Base-by-base conservation (phyloP, 2,888 invertebrate genomes). In the Lycophotia porphyrea region DNA sequence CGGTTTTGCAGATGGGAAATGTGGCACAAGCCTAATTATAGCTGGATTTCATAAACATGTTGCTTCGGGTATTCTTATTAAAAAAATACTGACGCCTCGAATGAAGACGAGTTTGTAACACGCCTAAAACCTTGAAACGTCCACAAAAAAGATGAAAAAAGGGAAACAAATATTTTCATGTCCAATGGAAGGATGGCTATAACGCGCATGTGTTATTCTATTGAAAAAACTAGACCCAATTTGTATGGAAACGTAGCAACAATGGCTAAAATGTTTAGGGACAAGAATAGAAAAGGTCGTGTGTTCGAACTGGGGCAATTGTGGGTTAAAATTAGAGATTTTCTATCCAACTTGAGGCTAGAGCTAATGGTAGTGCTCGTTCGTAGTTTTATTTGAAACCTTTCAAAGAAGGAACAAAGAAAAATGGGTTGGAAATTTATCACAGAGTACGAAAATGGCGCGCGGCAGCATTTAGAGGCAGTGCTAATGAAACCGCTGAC, bases 131-230 rank as follows among this genome's bases (percentile, higher is more conserved):
- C 63, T 68, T 67, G 67, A 34, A 49, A 44, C 9, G 67, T 39
- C 58, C 52, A 31, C 61, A 78, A 71, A 84, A 68, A 74, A 47
- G 15, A 63, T 36, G 58, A 55, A 27, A 63, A 79, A 55, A 68
- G 60, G 34, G n/a, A 63, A 74, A 71, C 71, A 69, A 69, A 84
- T 69, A 71, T 80, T 44, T 71, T 80, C 36, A 36, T 65, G 64
- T 80, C 24, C 55, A 36, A 74, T 66, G 18, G 49, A 31, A 58
- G 39, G 52, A 34, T 39, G 4, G 21, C n/a, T 42, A 64, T 78
- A 36, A 60, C 55, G 63, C 63, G 34, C 66, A n/a, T 52, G 34
- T 63, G 66, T 11, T 44, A 72, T 68, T 52, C 47, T 64, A 64
- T 71, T 71, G 67, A 71, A 76, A 71, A 44, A 27, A 21, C 52